Base-by-base conservation (phyloP, 2,888 invertebrate species). In the Apamea monoglypha region DNA sequence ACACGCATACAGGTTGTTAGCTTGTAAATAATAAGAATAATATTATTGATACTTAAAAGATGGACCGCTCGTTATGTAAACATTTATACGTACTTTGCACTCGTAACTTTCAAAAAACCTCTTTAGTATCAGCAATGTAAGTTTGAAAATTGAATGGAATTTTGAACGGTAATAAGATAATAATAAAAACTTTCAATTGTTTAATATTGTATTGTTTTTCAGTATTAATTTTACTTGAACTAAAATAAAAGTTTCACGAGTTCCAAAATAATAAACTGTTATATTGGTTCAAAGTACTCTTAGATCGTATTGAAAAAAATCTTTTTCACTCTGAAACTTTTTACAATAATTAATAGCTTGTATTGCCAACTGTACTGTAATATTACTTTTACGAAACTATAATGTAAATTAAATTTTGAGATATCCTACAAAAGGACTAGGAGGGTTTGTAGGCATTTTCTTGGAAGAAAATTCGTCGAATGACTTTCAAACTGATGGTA, bases 101-200 rank as follows among this genome's bases (percentile, higher is more conserved):
- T 70, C 44, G 50, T 71, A 74, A 86, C 78, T 75, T 84, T 84
- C 86, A 81, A 74, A 85, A 82, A 74, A 47, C n/a, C 18, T 44
- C 29, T 74, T 67, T 18, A 2, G 32, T 53, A 21, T 47, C 29
- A 69, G 16, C 10, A 16, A 56, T 36, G 25, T 12, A 36, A 59
- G 32, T n/a, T 32, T n/a, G 18, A 16, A 16, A 36, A 14, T 40
- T 47, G 29, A 70, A 76, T 50, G 47, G 6, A 66, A 66, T 66
- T 76, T 56, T 68, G 25, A 69, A 47, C 69, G 25, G 16, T 36
- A 61, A 47, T 3, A 56, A 6, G 6, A 59, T 0, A 18, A 53
- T 14, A 44, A 75, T 18, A 16, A 5, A 12, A 47, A 25, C 25
- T 83, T 80, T 63, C 10, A 32, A 44, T 29, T 53, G 7, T 32